phyloP scores from a whole-genome alignment of 2,113 vertebrate species.

The Gnathonemus longibarbis region DNA sequence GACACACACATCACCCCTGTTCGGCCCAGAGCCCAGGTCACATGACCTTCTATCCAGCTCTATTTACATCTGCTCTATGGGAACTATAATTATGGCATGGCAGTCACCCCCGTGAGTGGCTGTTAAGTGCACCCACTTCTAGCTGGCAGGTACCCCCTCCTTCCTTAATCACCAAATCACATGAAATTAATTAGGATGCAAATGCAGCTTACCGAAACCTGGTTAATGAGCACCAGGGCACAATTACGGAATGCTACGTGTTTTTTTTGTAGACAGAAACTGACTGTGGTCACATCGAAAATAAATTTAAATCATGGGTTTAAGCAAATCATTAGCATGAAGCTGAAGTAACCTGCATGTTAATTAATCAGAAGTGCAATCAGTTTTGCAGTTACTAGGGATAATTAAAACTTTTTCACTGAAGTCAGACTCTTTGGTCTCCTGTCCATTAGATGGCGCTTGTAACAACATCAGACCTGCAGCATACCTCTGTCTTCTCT shows the following conservation, averaged over 20 bases:
- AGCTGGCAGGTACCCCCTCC: not conserved
- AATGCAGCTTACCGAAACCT: not conserved
- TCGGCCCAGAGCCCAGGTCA: not conserved
- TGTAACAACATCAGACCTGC: not conserved
- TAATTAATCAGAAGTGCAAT: not conserved
- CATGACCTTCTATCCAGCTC: not conserved
- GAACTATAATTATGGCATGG: too few species aligned
- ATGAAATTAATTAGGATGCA: not conserved
- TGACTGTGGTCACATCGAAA: not conserved
- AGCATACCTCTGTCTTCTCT: slow-evolving; percentile 66
- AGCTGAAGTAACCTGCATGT: not conserved
- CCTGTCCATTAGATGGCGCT: not conserved
- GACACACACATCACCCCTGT: not conserved
- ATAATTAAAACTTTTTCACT: not conserved
- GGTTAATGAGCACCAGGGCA: slow-evolving; percentile 1
- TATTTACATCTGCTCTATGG: not conserved
- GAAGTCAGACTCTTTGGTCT: not conserved
- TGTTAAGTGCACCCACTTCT: not conserved
- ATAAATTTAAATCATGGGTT: not conserved
- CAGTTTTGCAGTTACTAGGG: not conserved
- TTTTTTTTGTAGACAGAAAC: not conserved
- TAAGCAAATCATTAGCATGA: not conserved
- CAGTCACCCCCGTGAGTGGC: not conserved
- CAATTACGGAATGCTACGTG: not conserved
- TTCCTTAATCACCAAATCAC: not conserved